Evolutionary conservation across 2,888 invertebrate species (phyloP), one percentile per base, ranked within the genome.

Genomic region (Enchytraeus crypticus): DNA sequence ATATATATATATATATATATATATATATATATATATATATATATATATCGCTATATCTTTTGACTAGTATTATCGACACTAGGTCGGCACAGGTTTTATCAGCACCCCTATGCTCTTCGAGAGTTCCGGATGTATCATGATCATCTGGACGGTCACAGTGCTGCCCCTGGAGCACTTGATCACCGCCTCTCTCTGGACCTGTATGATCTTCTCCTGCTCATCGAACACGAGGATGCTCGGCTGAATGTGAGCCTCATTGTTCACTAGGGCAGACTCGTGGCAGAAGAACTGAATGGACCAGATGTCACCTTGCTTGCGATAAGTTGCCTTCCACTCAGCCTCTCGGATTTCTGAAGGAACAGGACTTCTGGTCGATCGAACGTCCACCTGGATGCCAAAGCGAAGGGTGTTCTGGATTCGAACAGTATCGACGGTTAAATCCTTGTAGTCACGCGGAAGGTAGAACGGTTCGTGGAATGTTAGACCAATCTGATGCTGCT

Each of bases 261-360:
- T 72, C 29, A 75, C 68, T 51, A 74, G 71, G 3, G 75, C 76
- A 0, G 76, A 72, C 32, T 77, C 78, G 43, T 76, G 74, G 62
- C 76, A 74, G 65, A 73, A 76, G n/a, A 77, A 66, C 69, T 75
- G 75, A 38, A 78, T 63, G 0, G 70, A 71, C 77, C 77, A 77
- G 11, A 57, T 63, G 43, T 72, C 74, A 46, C 71, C 71, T 21
- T 71, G 66, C 60, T 77, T 78, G 32, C 77, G 67, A 69, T 79
- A 79, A 2, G 75, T 77, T 34, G 78, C 74, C 65, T 78, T 77
- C 79, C 79, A 79, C 54, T 79, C 78, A 0, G 75, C 77, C 32
- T 74, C 77, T 1, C 72, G 65, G 14, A 61, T 60, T 34, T 72
- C 72, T 3, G 71, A 71, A 0, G 77, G 77, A 3, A 78, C 77